Percentiles rank a stretch among this genome's conserved stretches.
Evolutionary conservation across 2,113 vertebrate species (phyloP).

Genomic region (Mixornis gularis): DNA sequence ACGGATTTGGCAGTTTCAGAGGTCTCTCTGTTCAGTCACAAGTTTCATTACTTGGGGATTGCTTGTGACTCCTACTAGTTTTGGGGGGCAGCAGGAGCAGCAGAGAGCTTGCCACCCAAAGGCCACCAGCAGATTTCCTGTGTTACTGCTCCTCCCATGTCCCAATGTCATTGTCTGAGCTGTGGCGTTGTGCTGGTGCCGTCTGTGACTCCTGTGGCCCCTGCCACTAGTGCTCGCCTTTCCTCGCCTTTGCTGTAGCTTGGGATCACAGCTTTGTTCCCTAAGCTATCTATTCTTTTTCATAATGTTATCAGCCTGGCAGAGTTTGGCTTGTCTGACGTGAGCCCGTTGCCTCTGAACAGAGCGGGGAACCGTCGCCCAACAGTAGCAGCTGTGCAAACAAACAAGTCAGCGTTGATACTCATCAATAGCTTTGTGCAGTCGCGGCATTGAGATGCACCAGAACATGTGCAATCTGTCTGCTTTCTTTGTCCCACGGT

Average conservation of each 20-base stretch:
- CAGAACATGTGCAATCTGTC: conserved; percentile 1
- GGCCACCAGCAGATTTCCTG: neutral
- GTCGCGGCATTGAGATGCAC: neutral
- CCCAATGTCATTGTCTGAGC: neutral
- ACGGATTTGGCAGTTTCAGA: accelerated
- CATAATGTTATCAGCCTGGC: neutral
- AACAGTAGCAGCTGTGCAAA: neutral
- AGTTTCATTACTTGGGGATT: neutral
- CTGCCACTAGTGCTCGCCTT: neutral
- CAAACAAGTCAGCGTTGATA: neutral
- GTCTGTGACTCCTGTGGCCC: neutral
- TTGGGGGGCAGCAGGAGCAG: neutral
- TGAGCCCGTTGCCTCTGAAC: neutral
- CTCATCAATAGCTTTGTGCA: conserved; percentile 17
- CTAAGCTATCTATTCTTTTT: neutral
- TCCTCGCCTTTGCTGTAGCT: neutral
- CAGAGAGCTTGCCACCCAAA: neutral
- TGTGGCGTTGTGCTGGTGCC: neutral
- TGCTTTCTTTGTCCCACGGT: neutral
- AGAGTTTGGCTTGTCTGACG: neutral
- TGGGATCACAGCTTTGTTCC: neutral
- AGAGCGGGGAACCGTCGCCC: neutral
- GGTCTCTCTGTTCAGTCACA: neutral
- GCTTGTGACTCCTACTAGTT: neutral
- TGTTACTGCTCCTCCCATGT: neutral